These are phyloP conservation scores for Oreonectes daqikongensis DNA, from an alignment of 2,797 vertebrate species.

Conservation along the genomic window DNA sequence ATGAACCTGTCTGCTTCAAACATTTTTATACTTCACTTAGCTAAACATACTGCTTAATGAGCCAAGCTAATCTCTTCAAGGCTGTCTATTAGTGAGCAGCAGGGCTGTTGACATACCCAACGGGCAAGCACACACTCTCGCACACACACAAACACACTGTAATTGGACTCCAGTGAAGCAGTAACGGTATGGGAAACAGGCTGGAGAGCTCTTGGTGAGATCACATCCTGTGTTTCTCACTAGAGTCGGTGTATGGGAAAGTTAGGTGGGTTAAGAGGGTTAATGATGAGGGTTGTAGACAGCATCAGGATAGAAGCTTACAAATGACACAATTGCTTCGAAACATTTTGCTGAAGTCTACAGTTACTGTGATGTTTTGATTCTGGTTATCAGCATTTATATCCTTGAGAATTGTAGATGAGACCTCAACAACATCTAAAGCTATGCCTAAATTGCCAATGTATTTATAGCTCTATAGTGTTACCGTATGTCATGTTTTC, in stretches of 20 bases:
- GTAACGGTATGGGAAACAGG: constrained; percentile 54
- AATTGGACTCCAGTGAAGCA: constrained; percentile 56
- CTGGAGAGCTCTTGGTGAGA: constrained; percentile 59
- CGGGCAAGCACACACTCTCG: constrained; percentile 44
- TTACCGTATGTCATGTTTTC: too few relatives aligned
- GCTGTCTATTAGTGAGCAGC: constrained; percentile 51
- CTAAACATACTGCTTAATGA: constrained; percentile 53
- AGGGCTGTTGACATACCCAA: constrained; percentile 54
- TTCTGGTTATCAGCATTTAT: too few relatives aligned
- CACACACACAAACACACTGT: constrained; percentile 51
- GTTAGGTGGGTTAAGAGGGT: constrained; percentile 36
- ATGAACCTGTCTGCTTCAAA: constrained; percentile 61
- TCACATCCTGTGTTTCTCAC: constrained; percentile 56
- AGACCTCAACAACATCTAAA: too few relatives aligned
- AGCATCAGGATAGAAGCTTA: constrained; percentile 1
- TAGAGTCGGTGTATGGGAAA: constrained; percentile 58
- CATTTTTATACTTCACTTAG: constrained; percentile 51
- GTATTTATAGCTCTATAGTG: too few relatives aligned
- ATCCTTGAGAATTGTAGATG: too few relatives aligned
- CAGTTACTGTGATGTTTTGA: too few relatives aligned
- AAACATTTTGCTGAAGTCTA: too few relatives aligned
- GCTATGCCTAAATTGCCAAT: too few relatives aligned
- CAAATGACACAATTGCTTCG: too few relatives aligned
- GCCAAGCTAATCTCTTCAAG: constrained; percentile 55
- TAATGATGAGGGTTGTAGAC: constrained; percentile 30